Percentiles rank a stretch among this genome's conserved stretches.
These are phyloP conservation scores for Podarcis raffonei DNA, from an alignment of 2,113 vertebrate genomes.

Conservation along the genomic window DNA sequence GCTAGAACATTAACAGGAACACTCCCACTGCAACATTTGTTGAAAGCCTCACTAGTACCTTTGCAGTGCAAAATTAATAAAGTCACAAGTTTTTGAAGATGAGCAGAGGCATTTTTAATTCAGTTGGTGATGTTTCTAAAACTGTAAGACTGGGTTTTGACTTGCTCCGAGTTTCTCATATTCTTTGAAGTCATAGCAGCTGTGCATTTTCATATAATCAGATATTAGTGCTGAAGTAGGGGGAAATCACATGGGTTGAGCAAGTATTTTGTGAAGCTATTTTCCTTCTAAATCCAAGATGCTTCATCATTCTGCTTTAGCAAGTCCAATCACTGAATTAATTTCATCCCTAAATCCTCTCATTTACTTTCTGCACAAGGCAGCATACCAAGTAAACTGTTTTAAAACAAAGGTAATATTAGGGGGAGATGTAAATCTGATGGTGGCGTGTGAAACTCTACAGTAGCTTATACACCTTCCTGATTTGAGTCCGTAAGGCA, in stretches of 20 bases:
- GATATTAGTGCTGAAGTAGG: not conserved
- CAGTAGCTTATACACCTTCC: not conserved
- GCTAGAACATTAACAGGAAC: too few species aligned
- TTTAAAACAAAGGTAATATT: conserved; percentile 26
- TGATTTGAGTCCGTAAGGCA: not conserved
- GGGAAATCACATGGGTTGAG: not conserved
- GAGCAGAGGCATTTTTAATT: not conserved
- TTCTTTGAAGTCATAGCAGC: not conserved
- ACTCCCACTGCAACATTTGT: too few species aligned
- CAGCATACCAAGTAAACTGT: conserved; percentile 23
- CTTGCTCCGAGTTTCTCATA: not conserved
- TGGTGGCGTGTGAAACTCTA: not conserved
- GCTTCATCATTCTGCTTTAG: not conserved
- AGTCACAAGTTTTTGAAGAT: not conserved
- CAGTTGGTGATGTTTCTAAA: not conserved
- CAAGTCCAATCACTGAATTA: conserved; percentile 33
- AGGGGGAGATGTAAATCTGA: not conserved
- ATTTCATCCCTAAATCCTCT: conserved; percentile 47
- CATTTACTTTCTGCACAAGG: conserved; percentile 25
- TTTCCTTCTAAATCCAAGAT: conserved; percentile 2
- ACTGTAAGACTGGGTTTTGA: not conserved
- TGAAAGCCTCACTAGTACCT: not conserved
- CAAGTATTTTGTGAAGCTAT: conserved; percentile 14
- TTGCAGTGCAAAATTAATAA: not conserved
- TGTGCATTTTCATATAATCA: not conserved